phyloP scores from a whole-genome alignment of 2,113 vertebrate species.

The Machaerirhynchus nigripectus region DNA sequence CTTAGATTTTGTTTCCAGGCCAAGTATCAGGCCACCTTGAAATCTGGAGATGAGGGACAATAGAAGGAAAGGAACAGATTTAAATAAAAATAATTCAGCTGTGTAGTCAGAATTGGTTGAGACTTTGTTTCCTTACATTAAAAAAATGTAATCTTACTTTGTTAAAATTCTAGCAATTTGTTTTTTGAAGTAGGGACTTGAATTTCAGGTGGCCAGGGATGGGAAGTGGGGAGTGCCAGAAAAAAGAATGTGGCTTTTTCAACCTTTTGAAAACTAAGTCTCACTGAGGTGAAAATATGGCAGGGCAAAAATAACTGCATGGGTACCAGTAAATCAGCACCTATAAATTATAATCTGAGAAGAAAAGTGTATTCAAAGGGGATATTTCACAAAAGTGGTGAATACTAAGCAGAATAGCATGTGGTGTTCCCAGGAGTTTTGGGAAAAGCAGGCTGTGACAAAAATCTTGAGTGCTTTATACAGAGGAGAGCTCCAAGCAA shows the following conservation, averaged over 20 bases:
- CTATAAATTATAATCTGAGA: not conserved
- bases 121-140: not conserved
- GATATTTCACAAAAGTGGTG: not conserved
- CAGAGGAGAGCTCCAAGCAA: conserved; percentile 2
- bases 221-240: not conserved
- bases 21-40: not conserved
- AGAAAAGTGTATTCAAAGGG: not conserved
- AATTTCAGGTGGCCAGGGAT: not conserved
- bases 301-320: not conserved
- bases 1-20: not conserved
- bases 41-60: not conserved
- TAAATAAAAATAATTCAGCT: not conserved
- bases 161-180: not conserved
- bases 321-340: not conserved
- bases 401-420: not conserved
- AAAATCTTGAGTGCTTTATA: not conserved
- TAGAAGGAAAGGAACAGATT: not conserved
- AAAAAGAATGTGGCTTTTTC: not conserved
- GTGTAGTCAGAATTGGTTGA: not conserved
- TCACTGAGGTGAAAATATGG: not conserved
- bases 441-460: not conserved
- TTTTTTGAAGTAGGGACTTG: not conserved
- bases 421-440: not conserved
- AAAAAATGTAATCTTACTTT: not conserved
- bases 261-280: not conserved